Conservation (phyloP, 1,140 invertebrate species). For the Himalopsyche phryganea region DNA sequence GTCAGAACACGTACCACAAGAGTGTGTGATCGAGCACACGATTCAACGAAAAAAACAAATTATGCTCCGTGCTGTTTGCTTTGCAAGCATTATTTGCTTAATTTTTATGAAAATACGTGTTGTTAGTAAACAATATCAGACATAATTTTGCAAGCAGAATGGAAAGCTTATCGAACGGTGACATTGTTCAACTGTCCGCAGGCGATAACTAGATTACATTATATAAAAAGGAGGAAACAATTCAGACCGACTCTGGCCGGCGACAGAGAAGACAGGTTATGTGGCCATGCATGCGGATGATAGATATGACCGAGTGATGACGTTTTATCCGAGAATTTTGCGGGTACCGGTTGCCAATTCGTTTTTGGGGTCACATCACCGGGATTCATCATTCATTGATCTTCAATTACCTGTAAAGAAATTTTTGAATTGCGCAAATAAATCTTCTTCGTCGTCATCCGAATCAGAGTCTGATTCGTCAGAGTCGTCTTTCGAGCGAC, state of each 20-base stretch:
- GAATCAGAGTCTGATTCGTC: constrained; percentile 49
- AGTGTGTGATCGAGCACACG: constrained; percentile 23
- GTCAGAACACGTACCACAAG: constrained; percentile 33
- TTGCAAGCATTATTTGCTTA: constrained; percentile 31
- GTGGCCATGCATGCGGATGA: constrained; percentile 52
- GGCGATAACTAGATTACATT: constrained; percentile 44
- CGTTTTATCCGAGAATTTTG: constrained; percentile 34
- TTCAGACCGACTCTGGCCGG: background rate
- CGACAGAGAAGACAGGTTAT: constrained; percentile 27
- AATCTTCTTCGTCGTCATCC: constrained; percentile 53
- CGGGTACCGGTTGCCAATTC: constrained; percentile 4
- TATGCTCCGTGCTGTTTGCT: constrained; percentile 26
- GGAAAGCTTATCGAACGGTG: constrained; percentile 31
- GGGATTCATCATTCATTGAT: constrained; percentile 37
- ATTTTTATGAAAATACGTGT: constrained; percentile 33
- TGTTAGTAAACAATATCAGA: constrained; percentile 34
- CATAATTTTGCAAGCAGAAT: constrained; percentile 33
- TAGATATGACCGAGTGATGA: constrained; percentile 32
- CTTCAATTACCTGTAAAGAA: constrained; percentile 52
- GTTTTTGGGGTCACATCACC: constrained; percentile 38
- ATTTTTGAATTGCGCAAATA: constrained; percentile 49
- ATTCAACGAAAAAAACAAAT: constrained; percentile 24
- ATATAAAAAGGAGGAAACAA: constrained; percentile 18
- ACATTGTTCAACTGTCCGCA: constrained; percentile 42
- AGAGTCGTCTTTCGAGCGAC: constrained; percentile 28